Conservation (phyloP, 2,888 invertebrate genomes). For the Gastracanthus pulcherrimus region DNA sequence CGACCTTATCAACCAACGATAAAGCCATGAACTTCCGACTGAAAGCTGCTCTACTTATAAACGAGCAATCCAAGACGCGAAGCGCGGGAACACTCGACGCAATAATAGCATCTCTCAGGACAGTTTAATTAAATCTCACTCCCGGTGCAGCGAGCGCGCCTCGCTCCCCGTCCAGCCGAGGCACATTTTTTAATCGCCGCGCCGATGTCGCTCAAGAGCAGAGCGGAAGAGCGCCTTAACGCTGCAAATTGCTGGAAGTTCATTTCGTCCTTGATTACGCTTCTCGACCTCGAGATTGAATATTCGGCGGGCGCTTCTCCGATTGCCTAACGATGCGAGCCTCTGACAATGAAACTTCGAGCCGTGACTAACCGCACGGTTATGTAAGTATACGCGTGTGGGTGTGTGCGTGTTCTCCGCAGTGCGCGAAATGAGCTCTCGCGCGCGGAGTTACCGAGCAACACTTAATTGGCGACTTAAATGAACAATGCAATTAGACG, state of each 20-base stretch:
- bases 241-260: constrained; percentile 28
- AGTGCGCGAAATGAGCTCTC: too few relatives aligned
- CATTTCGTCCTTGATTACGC: constrained; percentile 37
- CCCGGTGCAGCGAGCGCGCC: background rate
- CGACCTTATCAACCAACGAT: background rate
- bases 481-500: constrained; percentile 41
- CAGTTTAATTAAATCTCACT: constrained; percentile 9
- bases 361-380: too few relatives aligned
- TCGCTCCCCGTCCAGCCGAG: background rate
- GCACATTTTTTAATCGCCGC: constrained; percentile 5
- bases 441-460: too few relatives aligned
- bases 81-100: background rate
- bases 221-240: background rate
- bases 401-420: too few relatives aligned
- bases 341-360: constrained; percentile 32
- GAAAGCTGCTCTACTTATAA: background rate
- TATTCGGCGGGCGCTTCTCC: constrained; percentile 14
- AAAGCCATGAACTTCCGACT: background rate
- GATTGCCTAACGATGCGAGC: too few relatives aligned
- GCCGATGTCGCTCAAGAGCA: too few relatives aligned
- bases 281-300: constrained; percentile 23
- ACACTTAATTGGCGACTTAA: constrained; percentile 38
- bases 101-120: background rate
- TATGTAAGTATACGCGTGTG: too few relatives aligned
- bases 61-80: background rate